Conservation (phyloP, 2,888 invertebrate genomes). For the Empis stercorea region DNA sequence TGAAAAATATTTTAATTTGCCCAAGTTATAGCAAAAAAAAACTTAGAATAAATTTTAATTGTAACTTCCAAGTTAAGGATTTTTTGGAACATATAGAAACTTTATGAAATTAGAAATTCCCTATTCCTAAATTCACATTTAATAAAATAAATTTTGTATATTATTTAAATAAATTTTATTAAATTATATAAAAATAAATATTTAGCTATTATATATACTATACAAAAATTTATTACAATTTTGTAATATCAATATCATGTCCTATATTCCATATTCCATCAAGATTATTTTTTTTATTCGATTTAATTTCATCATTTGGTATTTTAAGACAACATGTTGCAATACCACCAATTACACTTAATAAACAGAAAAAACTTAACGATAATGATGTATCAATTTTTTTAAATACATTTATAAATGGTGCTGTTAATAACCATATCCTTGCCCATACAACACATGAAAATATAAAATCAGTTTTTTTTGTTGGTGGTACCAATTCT, state of each 20-base stretch:
- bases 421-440: constrained; percentile 32
- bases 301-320: neutral
- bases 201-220: no score
- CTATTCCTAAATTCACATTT: no score
- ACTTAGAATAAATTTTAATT: no score
- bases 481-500: constrained; percentile 32
- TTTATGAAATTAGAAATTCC: no score
- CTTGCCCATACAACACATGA: constrained; percentile 34
- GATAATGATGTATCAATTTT: constrained; percentile 30
- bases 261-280: neutral
- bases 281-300: neutral
- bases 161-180: no score
- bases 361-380: neutral
- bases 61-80: no score
- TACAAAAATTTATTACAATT: no score
- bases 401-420: constrained; percentile 32
- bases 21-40: no score
- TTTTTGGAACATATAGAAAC: no score
- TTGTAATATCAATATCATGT: neutral
- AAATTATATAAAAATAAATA: no score
- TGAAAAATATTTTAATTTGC: no score
- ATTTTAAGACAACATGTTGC: neutral
- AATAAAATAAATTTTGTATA: no score
- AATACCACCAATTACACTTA: neutral
- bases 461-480: constrained; percentile 30